Evolutionary conservation across 1,140 invertebrate species (phyloP).

Genomic region (Globodera rostochiensis): DNA sequence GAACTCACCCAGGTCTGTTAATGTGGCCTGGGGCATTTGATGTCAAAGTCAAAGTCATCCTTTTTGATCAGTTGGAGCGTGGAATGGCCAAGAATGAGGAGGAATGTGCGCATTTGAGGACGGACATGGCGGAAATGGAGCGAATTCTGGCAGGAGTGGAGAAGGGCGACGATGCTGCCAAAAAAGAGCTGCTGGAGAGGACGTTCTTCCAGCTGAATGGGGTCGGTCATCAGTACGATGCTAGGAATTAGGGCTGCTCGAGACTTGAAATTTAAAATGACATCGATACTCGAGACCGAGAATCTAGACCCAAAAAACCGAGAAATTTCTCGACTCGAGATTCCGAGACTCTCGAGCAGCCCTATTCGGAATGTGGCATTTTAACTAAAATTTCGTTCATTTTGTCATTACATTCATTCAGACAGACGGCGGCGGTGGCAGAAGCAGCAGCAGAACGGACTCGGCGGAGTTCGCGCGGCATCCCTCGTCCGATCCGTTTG

Average conservation of each 20-base stretch:
- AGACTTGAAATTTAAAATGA: background rate
- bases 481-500: constrained; percentile 19
- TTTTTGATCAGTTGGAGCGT: constrained; percentile 32
- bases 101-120: constrained; percentile 25
- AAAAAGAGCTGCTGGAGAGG: constrained; percentile 17
- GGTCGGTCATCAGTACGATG: background rate
- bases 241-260: background rate
- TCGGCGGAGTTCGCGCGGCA: background rate
- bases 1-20: constrained; percentile 35
- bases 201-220: constrained; percentile 19
- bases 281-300: no score
- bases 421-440: background rate
- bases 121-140: constrained; percentile 31
- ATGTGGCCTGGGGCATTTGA: background rate
- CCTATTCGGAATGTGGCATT: background rate
- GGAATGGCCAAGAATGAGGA: constrained; percentile 45
- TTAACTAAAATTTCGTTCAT: background rate
- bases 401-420: background rate
- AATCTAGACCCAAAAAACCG: no score
- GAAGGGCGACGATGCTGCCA: constrained; percentile 10
- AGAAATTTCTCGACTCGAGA: background rate
- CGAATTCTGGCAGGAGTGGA: constrained; percentile 30
- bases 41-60: no score
- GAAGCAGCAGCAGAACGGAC: background rate
- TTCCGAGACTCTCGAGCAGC: background rate